Percentiles rank a stretch among this genome's conserved stretches.
These are phyloP conservation scores for Lophochroa leadbeateri DNA, from an alignment of 2,113 vertebrate genomes.

Conservation along the genomic window DNA sequence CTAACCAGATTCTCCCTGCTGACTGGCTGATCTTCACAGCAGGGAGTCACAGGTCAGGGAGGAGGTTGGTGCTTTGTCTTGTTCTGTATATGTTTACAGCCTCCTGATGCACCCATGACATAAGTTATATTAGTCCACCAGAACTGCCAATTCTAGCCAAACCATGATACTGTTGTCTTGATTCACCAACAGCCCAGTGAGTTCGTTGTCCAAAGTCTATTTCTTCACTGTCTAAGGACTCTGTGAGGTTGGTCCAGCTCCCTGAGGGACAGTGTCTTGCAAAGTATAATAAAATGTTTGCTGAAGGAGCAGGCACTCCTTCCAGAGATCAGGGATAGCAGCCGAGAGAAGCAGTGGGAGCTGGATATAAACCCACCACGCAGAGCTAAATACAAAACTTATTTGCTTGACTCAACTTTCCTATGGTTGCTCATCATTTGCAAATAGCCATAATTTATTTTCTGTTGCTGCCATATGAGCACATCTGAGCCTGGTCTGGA, in stretches of 20 bases:
- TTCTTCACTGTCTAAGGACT: neutral
- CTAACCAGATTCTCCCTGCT: neutral
- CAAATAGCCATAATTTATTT: neutral
- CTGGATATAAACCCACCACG: neutral
- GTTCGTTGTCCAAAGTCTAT: neutral
- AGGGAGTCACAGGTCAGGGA: neutral
- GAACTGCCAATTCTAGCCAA: neutral
- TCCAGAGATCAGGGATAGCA: neutral
- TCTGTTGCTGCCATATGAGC: neutral
- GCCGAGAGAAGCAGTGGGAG: rapidly evolving
- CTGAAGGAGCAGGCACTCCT: neutral
- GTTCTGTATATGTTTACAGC: neutral
- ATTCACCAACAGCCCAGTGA: neutral
- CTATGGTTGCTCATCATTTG: rapidly evolving
- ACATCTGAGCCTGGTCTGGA: neutral
- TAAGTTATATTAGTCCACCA: neutral
- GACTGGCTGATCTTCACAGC: neutral
- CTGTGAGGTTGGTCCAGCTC: neutral
- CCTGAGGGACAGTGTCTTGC: neutral
- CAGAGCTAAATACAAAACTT: neutral
- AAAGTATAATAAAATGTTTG: neutral
- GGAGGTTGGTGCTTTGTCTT: neutral
- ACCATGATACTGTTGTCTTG: neutral
- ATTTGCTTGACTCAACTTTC: neutral
- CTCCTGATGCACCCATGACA: neutral